Conservation (phyloP, 2,888 invertebrate species). For the Blastobasis lacticolella region DNA sequence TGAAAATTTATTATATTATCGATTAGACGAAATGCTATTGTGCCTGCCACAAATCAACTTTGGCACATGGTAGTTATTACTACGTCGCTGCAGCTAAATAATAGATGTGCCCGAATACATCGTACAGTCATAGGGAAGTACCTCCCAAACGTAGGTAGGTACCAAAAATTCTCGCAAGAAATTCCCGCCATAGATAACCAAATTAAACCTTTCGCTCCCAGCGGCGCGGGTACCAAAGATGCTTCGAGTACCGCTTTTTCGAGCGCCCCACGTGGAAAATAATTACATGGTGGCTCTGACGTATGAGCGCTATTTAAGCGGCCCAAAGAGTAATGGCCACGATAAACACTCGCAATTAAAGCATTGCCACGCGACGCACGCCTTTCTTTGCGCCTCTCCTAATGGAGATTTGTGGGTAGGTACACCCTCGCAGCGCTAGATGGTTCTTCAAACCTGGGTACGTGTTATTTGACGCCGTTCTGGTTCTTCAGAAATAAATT, state of each 20-base stretch:
- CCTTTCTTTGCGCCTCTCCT: slow-evolving; percentile 60
- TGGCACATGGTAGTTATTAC: no score
- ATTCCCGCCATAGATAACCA: slow-evolving; percentile 41
- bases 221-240: slow-evolving; percentile 33
- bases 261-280: slow-evolving; percentile 63
- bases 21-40: no score
- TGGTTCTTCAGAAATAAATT: no score
- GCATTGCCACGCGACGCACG: slow-evolving; percentile 70
- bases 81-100: no score
- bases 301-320: slow-evolving; percentile 67
- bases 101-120: no score
- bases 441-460: no score
- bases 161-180: slow-evolving; percentile 6
- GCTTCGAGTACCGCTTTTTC: slow-evolving; percentile 46
- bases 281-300: slow-evolving; percentile 68
- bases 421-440: no score
- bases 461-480: no score
- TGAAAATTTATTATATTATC: no score
- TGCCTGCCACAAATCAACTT: no score
- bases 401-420: slow-evolving; percentile 58
- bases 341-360: slow-evolving; percentile 72
- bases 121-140: no score
- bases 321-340: slow-evolving; percentile 64
- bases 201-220: slow-evolving; percentile 48
- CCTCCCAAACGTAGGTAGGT: no score